A percentile compares a stretch with the other conserved stretches of the same genome.
Conservation (phyloP, 2,797 vertebrate species). For the Streptopelia turtur region DNA sequence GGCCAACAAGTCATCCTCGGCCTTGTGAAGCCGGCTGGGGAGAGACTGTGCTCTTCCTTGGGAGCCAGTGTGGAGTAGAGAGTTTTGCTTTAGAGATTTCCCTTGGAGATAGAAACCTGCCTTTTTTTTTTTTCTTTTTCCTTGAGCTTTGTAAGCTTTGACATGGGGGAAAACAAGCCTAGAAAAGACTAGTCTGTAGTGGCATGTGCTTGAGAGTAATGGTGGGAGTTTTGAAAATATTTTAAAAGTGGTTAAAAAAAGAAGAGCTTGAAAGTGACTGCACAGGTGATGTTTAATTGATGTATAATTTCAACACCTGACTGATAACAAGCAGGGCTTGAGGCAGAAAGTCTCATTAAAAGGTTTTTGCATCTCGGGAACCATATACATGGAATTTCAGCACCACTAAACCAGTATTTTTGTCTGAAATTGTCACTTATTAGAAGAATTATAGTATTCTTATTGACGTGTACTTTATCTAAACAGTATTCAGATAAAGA, state of each 20-base stretch:
- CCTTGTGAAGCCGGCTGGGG: not conserved
- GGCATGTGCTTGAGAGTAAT: not conserved
- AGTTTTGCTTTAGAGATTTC: not conserved
- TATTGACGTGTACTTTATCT: not conserved
- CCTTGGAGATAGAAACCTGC: accelerated
- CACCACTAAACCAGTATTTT: not conserved
- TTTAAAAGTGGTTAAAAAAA: not conserved
- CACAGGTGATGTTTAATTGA: accelerated
- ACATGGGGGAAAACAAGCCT: not conserved
- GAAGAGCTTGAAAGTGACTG: not conserved
- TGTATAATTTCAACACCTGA: not conserved
- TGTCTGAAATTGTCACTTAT: not conserved
- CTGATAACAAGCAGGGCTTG: not conserved
- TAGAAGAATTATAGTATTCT: not conserved
- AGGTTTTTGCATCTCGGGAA: not conserved
- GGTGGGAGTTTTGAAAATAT: not conserved
- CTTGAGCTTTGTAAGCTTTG: not conserved
- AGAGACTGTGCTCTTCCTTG: not conserved
- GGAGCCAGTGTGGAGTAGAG: not conserved
- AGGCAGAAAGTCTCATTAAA: not conserved
- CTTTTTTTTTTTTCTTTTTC: too few species aligned
- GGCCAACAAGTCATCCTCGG: accelerated
- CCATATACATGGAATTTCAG: not conserved
- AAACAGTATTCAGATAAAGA: not conserved
- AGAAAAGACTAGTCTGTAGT: not conserved